phyloP scores from a whole-genome alignment of 2,113 vertebrate genomes.

The Mohoua ochrocephala region DNA sequence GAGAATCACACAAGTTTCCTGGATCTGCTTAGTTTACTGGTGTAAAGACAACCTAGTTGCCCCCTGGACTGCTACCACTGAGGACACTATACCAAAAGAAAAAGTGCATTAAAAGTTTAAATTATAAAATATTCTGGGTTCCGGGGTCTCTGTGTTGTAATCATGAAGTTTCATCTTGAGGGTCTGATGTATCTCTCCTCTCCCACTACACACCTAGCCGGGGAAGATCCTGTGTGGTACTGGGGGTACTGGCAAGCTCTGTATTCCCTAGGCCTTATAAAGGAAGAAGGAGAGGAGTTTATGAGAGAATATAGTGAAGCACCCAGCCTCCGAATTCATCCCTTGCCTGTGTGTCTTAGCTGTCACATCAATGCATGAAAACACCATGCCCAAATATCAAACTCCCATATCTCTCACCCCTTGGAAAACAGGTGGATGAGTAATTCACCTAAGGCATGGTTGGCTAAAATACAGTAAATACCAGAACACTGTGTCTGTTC shows the following conservation, averaged over 20 bases:
- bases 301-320: not conserved
- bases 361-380: not conserved
- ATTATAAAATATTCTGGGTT: not conserved
- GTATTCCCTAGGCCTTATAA: not conserved
- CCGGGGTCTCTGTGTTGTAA: not conserved
- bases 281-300: not conserved
- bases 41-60: not conserved
- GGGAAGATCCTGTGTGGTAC: not conserved
- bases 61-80: not conserved
- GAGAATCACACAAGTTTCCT: not conserved
- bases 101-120: not conserved
- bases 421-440: not conserved
- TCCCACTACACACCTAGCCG: not conserved
- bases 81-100: not conserved
- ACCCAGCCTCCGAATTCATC: not conserved
- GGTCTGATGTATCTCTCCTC: not conserved
- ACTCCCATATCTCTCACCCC: not conserved
- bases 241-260: not conserved
- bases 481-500: not conserved
- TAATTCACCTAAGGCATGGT: not conserved
- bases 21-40: not conserved
- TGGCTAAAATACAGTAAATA: slow-evolving; percentile 7
- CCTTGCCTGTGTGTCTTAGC: not conserved
- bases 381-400: not conserved
- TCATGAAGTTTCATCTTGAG: not conserved